phyloP scores from a whole-genome alignment of 1,140 invertebrate genomes.

The Nautilus pompilius region DNA sequence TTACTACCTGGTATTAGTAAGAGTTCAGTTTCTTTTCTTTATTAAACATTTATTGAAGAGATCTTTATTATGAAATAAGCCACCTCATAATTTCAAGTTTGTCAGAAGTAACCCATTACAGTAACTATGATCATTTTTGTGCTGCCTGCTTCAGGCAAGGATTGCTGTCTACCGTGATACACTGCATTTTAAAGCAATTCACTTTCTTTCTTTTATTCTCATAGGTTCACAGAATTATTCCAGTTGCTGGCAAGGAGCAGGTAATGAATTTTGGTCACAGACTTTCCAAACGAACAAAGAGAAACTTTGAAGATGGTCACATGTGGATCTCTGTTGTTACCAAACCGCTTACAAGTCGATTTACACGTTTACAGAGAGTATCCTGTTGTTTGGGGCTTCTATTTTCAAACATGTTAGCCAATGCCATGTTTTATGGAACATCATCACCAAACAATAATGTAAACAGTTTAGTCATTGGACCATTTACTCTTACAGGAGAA shows the following conservation, averaged over 20 bases:
- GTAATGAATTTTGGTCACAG: slow-evolving; percentile 58
- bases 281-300: slow-evolving; percentile 55
- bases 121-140: too few species aligned
- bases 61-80: too few species aligned
- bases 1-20: too few species aligned
- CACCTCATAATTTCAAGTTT: too few species aligned
- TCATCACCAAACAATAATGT: slow-evolving; percentile 13
- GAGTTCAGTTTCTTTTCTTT: too few species aligned
- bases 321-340: slow-evolving; percentile 63
- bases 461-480: slow-evolving; percentile 53
- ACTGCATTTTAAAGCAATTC: too few species aligned
- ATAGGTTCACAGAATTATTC: slow-evolving; percentile 60
- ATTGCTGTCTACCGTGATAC: too few species aligned
- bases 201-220: too few species aligned
- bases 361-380: slow-evolving; percentile 58
- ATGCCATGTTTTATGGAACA: slow-evolving; percentile 61
- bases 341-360: slow-evolving; percentile 58
- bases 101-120: too few species aligned
- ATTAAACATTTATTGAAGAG: too few species aligned
- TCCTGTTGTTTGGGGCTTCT: slow-evolving; percentile 60
- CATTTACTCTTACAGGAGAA: slow-evolving; percentile 56
- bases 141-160: too few species aligned
- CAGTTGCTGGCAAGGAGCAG: slow-evolving; percentile 57
- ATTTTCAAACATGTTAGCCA: slow-evolving; percentile 60
- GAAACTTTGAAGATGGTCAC: slow-evolving; percentile 60